Base-by-base conservation (phyloP, 2,888 invertebrate species). In the Frankliniella intonsa region DNA sequence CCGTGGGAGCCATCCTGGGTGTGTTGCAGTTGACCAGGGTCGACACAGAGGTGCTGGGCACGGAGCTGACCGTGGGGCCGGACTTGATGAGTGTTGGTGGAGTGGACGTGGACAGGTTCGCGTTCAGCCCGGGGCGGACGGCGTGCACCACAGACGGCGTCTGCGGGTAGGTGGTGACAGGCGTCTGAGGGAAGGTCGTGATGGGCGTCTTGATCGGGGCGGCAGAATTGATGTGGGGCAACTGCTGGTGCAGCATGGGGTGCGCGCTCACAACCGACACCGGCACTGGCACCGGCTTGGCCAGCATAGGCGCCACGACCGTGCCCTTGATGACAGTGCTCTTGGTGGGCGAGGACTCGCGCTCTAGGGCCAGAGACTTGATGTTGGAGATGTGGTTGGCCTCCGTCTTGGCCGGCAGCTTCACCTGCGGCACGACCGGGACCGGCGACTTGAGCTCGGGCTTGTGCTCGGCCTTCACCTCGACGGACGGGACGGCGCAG, bases 291-390 rank as follows among this genome's bases (percentile, higher is more conserved):
- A 69, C 69, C n/a, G 69, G n/a, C 69, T 69, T 69, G 22, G 69
- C 69, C 69, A 69, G 22, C 69, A 69, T 19, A 0, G 69, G 69
- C 22, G 69, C 69, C 8, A 69, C 69, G 22, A 69, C 69, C 9
- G 69, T 69, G 69, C 69, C 69, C 22, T 69, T 69, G 69, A 69
- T 69, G 69, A 69, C 69, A 22, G 69, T 69, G 22, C 22, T 69
- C 69, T 69, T 69, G 69, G 69, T 22, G 22, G 69, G 69, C 69
- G 69, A 69, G n/a, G 69, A n/a, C n/a, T 69, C 69, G 22, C 69
- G 69, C 22, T 22, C 22, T 22, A 22, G 22, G 22, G 22, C 69
- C 22, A 11, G 65, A 3, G 65, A 22, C 69, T 69, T 69, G 22
- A 22, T n/a, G 22, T 0, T 22, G 22, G 69, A 7, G 22, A 22